Conservation (phyloP, 2,888 invertebrate genomes). For the Pterostichus madidus region DNA sequence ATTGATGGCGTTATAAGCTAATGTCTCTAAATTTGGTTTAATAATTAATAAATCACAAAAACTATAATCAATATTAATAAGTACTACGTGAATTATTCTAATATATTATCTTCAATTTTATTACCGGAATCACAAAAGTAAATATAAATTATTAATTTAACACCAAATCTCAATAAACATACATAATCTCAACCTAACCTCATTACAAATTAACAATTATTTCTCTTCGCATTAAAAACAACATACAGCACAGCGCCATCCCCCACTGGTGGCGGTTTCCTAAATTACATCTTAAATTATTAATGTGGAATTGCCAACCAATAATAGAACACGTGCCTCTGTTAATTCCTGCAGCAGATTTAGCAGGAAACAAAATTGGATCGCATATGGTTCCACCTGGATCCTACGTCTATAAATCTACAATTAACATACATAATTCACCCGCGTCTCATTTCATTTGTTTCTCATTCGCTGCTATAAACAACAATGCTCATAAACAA, state of each 20-base stretch:
- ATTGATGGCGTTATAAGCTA: no score
- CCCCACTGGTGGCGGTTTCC: neutral
- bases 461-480: neutral
- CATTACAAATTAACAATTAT: neutral
- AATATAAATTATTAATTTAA: neutral
- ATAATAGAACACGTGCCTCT: conserved; percentile 1
- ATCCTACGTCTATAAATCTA: neutral
- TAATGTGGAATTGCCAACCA: conserved; percentile 5
- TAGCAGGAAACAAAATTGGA: conserved; percentile 5
- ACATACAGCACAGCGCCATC: neutral
- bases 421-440: conserved; percentile 15
- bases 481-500: neutral
- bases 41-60: no score
- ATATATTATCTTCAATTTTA: no score
- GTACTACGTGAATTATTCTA: no score
- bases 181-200: neutral
- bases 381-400: neutral
- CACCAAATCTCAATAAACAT: neutral
- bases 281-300: conserved; percentile 22
- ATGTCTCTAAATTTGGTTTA: no score
- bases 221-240: neutral
- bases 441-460: conserved; percentile 8
- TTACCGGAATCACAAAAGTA: no score
- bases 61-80: no score
- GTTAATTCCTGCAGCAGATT: neutral